Percentiles rank a stretch among this genome's conserved stretches.
phyloP scores from a whole-genome alignment of 2,888 invertebrate species.

The Cryptus armator region DNA sequence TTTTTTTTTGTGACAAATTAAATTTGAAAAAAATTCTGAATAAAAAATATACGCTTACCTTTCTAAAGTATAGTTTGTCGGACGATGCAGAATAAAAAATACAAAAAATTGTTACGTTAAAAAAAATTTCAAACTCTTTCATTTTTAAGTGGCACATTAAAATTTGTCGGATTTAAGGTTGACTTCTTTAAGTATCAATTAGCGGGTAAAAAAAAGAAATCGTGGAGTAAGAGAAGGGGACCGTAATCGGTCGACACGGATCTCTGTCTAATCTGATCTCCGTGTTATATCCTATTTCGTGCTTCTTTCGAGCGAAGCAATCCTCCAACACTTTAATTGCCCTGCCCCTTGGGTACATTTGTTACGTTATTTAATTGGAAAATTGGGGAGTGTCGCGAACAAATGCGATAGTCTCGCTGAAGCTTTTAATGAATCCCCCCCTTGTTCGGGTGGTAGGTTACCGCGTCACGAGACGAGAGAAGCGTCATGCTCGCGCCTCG shows the following conservation, averaged over 20 bases:
- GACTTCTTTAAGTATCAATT: constrained; percentile 33
- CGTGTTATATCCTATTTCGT: constrained; percentile 41
- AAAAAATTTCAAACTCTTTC: background rate
- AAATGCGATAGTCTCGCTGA: constrained; percentile 76
- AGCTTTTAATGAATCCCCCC: constrained; percentile 80
- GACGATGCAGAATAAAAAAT: constrained; percentile 12
- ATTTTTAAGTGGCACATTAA: background rate
- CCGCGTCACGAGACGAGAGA: constrained; percentile 76
- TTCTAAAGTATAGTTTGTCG: background rate
- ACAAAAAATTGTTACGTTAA: too few species aligned
- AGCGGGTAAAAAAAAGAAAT: constrained; percentile 49
- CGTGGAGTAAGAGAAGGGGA: constrained; percentile 23
- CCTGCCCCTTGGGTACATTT: constrained; percentile 72
- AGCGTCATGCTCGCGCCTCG: constrained; percentile 76
- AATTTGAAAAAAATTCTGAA: background rate
- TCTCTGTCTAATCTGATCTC: constrained; percentile 39
- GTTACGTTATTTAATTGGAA: constrained; percentile 81
- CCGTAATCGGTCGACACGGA: constrained; percentile 31
- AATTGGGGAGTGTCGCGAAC: constrained; percentile 77
- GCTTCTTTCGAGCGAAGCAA: constrained; percentile 42
- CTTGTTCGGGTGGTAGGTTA: constrained; percentile 64
- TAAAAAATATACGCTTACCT: background rate
- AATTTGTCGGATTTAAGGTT: constrained; percentile 5
- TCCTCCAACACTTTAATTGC: constrained; percentile 70
- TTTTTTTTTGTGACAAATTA: background rate